phyloP scores from a whole-genome alignment of 2,113 vertebrate genomes.

The Etheostoma spectabile region DNA sequence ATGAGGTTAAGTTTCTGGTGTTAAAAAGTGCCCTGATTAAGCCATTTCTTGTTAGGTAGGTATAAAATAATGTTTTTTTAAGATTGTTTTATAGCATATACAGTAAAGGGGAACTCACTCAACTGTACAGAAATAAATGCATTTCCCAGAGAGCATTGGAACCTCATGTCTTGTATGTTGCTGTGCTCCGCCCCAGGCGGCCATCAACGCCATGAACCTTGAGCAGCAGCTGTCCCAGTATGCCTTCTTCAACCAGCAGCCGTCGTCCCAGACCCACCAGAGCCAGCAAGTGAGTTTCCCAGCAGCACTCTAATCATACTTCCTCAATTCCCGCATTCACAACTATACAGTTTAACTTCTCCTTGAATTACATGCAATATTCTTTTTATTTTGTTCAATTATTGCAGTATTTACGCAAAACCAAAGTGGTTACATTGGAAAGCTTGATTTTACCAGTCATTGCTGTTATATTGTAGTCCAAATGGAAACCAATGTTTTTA shows the following conservation, averaged over 20 bases:
- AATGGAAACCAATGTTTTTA: neutral
- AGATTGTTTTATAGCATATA: neutral
- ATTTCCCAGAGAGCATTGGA: neutral
- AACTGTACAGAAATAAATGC: neutral
- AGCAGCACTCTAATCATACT: slow-evolving; percentile 42
- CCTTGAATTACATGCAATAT: neutral
- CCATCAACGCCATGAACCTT: slow-evolving; percentile 91
- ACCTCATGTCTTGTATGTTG: neutral
- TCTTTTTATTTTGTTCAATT: neutral
- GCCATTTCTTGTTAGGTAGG: neutral
- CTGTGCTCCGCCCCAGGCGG: slow-evolving; percentile 76
- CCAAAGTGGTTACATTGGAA: neutral
- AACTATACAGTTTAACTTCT: neutral
- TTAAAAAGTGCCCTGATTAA: neutral
- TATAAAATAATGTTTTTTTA: neutral
- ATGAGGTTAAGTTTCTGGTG: neutral
- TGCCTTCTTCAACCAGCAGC: slow-evolving; percentile 91
- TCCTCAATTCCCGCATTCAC: neutral
- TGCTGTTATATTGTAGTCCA: neutral
- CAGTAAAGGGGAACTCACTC: neutral
- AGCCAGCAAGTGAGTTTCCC: slow-evolving; percentile 83
- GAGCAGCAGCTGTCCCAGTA: slow-evolving; percentile 94
- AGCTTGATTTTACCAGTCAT: neutral
- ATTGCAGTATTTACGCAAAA: neutral
- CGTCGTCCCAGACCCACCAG: slow-evolving; percentile 83